phyloP scores from a whole-genome alignment of 1,140 invertebrate genomes.

The Ylistrum balloti region DNA sequence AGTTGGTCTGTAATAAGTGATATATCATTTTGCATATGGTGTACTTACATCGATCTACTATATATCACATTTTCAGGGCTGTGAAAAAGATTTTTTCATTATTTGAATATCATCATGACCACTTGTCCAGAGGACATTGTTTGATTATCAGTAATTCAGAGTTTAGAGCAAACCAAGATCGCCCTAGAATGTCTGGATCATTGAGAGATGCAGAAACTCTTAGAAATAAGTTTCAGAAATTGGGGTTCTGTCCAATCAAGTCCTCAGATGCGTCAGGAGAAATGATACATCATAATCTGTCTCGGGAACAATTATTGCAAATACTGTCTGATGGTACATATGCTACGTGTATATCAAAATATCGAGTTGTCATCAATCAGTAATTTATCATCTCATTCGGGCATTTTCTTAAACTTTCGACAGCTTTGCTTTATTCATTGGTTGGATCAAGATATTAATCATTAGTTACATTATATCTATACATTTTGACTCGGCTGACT shows the following conservation, averaged over 20 bases:
- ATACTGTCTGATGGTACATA: background rate
- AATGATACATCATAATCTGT: background rate
- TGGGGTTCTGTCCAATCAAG: background rate
- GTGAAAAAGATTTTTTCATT: background rate
- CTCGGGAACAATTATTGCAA: background rate
- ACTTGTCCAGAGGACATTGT: background rate
- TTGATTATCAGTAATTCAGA: conserved; percentile 23
- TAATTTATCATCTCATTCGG: background rate
- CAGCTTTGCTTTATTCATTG: no score
- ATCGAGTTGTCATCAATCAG: no score
- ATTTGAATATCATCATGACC: background rate
- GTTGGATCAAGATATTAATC: no score
- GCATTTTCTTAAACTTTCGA: no score
- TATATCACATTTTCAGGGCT: background rate
- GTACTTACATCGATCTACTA: background rate
- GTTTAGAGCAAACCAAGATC: background rate
- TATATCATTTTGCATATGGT: no score
- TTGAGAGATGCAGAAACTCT: conserved; percentile 24
- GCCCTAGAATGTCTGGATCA: background rate
- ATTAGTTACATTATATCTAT: no score
- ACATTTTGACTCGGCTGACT: no score
- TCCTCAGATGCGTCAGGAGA: background rate
- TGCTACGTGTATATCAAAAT: no score
- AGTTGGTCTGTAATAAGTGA: no score
- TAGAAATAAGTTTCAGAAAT: background rate